Percentiles rank a stretch among this genome's conserved stretches.
Evolutionary conservation across 2,797 vertebrate genomes (phyloP).

Genomic region (Geotrypetes seraphini): DNA sequence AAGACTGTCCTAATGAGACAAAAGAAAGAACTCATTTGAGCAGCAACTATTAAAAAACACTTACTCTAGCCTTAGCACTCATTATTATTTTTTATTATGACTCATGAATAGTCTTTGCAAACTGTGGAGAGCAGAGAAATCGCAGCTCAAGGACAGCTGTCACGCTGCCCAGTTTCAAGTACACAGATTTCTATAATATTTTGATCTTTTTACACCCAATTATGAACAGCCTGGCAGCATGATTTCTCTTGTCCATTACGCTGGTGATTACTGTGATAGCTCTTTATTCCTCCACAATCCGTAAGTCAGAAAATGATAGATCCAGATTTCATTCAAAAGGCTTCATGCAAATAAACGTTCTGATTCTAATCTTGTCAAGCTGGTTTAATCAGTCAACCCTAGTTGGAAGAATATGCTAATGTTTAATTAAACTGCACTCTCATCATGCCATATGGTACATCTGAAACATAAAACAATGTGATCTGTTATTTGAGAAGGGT

Average conservation of each 20-base stretch:
- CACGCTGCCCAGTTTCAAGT: too few relatives aligned
- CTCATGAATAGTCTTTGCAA: too few relatives aligned
- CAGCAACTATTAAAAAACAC: conserved; percentile 4
- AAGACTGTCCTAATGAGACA: conserved; percentile 38
- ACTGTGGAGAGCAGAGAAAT: too few relatives aligned
- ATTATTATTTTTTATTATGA: too few relatives aligned
- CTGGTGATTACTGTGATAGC: conserved; percentile 4
- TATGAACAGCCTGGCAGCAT: neutral
- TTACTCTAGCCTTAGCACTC: conserved; percentile 1
- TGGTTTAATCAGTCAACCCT: conserved; percentile 43
- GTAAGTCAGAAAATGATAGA: conserved; percentile 7
- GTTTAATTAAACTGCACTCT: conserved; percentile 53
- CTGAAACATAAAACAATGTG: conserved; percentile 50
- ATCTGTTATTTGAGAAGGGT: conserved; percentile 44
- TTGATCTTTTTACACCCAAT: neutral
- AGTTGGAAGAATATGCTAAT: conserved; percentile 62
- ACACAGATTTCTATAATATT: too few relatives aligned
- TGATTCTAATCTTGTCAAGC: conserved; percentile 52
- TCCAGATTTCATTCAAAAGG: conserved; percentile 25
- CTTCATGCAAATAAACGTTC: conserved; percentile 41
- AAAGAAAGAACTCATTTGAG: conserved; percentile 21
- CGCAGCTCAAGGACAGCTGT: neutral
- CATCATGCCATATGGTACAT: conserved; percentile 60
- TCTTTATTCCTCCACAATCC: neutral
- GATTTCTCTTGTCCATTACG: neutral